Percentiles rank a stretch among this genome's conserved stretches.
Conservation (phyloP, 2,113 vertebrate genomes). For the Hydropotes inermis region DNA sequence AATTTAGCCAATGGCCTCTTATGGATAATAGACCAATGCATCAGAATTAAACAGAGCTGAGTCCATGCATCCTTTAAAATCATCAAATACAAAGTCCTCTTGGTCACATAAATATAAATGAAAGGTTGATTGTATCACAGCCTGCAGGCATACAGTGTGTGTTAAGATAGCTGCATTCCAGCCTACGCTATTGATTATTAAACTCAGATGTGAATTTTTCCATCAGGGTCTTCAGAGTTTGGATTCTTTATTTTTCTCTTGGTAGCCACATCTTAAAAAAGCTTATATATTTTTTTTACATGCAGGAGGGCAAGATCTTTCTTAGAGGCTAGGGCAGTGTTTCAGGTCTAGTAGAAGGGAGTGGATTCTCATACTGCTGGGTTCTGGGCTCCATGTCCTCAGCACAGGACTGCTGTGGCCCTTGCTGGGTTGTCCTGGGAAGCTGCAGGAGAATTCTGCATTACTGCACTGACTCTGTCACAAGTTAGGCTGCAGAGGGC, state of each 20-base stretch:
- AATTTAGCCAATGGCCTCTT: conserved; percentile 77
- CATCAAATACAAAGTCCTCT: conserved; percentile 76
- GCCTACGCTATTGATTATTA: conserved; percentile 71
- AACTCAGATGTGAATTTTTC: conserved; percentile 74
- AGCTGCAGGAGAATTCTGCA: too few species aligned
- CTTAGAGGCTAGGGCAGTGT: neutral
- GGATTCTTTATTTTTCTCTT: conserved; percentile 17
- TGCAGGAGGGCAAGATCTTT: neutral
- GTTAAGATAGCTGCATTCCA: conserved; percentile 68
- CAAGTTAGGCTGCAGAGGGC: neutral
- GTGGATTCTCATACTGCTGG: neutral
- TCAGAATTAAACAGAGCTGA: conserved; percentile 77
- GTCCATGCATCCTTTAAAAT: conserved; percentile 77
- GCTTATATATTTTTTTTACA: neutral
- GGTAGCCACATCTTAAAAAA: conserved; percentile 37
- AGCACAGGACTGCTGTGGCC: neutral
- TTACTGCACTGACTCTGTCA: neutral
- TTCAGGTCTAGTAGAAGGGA: neutral
- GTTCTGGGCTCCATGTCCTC: neutral
- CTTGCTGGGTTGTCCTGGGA: neutral
- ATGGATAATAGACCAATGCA: conserved; percentile 77
- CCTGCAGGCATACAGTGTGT: conserved; percentile 52
- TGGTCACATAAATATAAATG: conserved; percentile 82
- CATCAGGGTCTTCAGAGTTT: conserved; percentile 47
- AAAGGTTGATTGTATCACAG: conserved; percentile 74